Base-by-base conservation (phyloP, 2,888 invertebrate species). In the Lordiphosa fenestrarum region DNA sequence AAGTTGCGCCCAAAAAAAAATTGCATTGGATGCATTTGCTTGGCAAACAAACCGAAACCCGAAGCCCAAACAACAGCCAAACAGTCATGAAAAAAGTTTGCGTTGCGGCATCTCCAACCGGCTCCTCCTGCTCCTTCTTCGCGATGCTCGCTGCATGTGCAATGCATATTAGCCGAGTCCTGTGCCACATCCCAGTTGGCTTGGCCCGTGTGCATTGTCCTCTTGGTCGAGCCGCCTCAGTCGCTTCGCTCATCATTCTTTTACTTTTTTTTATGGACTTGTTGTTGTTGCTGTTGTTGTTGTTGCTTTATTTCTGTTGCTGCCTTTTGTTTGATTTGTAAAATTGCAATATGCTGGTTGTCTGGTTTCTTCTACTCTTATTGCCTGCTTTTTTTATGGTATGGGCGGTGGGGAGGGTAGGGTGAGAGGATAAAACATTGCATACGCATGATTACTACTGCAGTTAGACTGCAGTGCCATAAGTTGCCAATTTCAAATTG, bases 61-160 rank as follows among this genome's bases (percentile, higher is more conserved):
- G 36, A 46, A 60, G 52, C 57, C 59, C 56, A 69, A 81, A 77
- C 83, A 81, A 70, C 72, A 54, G 51, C 47, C 58, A 63, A 71
- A 69, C 83, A 84, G 84, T 84, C 77, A 78, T 78, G 84, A 82
- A 84, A 84, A 84, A 78, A 84, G 78, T 78, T 78, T 73, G 30
- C 51, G 59, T 58, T 57, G 25, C 48, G 50, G 50, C 55, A 40
- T 47, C 46, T 25, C 21, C 53, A 25, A 33, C 38, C 6, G 6
- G 21, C 30, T 30, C 36, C 48, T 10, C 21, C 12, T 25, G 35
- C 57, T 41, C 15, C 38, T 44, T 48, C 54, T 48, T 47, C 54
- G 46, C 42, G 50, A 64, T 59, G 63, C 53, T 52, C 60, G 52
- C 62, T 78, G 85, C 78, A 78, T 84, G 80, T 78, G 85, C 77